Evolutionary conservation across 2,113 vertebrate species (phyloP).

Genomic region (Anoplopoma fimbria): DNA sequence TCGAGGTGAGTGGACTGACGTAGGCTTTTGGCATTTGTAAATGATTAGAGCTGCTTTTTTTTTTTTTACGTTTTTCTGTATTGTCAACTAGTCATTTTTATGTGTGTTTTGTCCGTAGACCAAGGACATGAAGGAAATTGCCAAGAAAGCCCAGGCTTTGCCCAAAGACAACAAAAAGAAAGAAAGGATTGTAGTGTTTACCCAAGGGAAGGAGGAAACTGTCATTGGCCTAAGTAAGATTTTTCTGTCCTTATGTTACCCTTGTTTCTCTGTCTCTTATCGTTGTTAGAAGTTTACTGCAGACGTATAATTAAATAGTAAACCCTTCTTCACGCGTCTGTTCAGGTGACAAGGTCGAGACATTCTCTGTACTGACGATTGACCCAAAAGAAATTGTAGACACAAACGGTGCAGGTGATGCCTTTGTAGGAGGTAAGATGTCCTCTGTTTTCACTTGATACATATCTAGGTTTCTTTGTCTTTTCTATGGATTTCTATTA

Average conservation of each 20-base stretch:
- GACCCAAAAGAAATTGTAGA: conserved; percentile 95
- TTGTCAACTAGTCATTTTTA: background rate
- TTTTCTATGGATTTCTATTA: conserved; percentile 3
- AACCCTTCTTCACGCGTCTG: conserved; percentile 64
- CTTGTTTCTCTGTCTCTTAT: background rate
- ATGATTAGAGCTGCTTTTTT: background rate
- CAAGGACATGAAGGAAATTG: conserved; percentile 94
- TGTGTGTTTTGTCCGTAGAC: conserved; percentile 83
- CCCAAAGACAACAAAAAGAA: conserved; percentile 93
- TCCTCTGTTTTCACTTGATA: background rate
- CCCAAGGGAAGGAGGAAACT: conserved; percentile 93
- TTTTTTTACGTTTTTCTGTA: background rate
- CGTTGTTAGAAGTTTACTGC: background rate
- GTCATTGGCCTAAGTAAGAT: conserved; percentile 88
- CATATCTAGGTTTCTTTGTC: background rate
- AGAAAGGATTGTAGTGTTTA: conserved; percentile 91
- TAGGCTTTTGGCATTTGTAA: background rate
- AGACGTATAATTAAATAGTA: background rate
- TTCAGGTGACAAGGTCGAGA: conserved; percentile 85
- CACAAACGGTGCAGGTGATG: conserved; percentile 97
- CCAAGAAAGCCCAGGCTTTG: conserved; percentile 90
- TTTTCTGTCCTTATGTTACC: background rate
- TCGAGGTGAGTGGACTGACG: conserved; percentile 91
- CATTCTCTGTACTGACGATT: conserved; percentile 91
- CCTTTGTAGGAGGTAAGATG: conserved; percentile 94